Conservation (phyloP, 2,797 vertebrate species). For the Manis crassicaudata region DNA sequence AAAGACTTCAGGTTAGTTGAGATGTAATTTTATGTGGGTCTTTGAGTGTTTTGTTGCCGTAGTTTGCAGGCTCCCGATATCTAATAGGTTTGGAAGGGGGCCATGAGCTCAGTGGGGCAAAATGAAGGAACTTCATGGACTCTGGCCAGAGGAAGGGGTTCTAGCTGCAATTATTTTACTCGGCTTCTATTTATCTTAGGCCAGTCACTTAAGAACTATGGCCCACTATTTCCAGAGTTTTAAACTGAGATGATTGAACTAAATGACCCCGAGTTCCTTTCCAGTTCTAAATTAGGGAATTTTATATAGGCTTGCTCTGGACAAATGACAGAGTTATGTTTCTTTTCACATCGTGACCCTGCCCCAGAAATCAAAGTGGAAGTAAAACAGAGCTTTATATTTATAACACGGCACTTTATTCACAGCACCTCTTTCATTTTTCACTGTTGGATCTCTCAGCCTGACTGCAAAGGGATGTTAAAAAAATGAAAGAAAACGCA, state of each 20-base stretch:
- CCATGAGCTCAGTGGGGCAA: neutral
- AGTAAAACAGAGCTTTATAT: constrained; percentile 30
- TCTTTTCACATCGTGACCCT: constrained; percentile 1
- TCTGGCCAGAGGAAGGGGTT: neutral
- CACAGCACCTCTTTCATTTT: neutral
- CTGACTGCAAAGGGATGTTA: neutral
- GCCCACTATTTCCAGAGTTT: neutral
- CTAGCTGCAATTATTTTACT: neutral
- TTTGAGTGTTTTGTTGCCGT: neutral
- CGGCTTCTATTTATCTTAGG: neutral
- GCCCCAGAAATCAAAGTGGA: constrained; percentile 11
- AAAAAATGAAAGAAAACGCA: constrained; percentile 56
- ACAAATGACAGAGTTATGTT: neutral
- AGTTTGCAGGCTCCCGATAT: neutral
- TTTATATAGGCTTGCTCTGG: neutral
- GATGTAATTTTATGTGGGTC: neutral
- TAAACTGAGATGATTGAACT: neutral
- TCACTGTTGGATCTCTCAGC: constrained; percentile 11
- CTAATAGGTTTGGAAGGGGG: neutral
- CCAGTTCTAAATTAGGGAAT: neutral
- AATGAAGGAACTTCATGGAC: neutral
- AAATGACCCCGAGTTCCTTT: neutral
- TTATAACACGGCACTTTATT: constrained; percentile 47
- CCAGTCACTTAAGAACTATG: neutral
- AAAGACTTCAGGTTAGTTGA: neutral